phyloP scores from a whole-genome alignment of 2,113 vertebrate species.

The Phrynocephalus versicolor region DNA sequence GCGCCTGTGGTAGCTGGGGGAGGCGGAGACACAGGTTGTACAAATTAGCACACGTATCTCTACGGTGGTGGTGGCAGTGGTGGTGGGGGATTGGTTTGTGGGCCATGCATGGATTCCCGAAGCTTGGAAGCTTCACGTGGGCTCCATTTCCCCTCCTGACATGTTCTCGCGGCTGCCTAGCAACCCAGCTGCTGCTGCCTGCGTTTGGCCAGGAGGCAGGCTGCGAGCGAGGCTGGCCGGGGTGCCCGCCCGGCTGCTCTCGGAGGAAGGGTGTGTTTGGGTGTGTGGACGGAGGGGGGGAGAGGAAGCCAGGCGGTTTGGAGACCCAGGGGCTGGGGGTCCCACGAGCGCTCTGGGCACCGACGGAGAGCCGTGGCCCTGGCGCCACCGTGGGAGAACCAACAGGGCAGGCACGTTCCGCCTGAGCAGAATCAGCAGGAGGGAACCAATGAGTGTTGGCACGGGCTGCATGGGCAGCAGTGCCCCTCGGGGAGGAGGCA shows the following conservation, averaged over 20 bases:
- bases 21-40: not conserved
- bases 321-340: not conserved
- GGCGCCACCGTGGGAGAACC: too few relatives aligned
- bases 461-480: too few relatives aligned
- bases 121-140: conserved; percentile 5
- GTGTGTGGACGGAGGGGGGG: not conserved
- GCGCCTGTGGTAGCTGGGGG: too few relatives aligned
- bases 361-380: too few relatives aligned
- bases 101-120: not conserved
- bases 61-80: not conserved
- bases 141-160: conserved; percentile 15
- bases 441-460: too few relatives aligned
- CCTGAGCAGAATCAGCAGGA: too few relatives aligned
- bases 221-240: not conserved
- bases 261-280: not conserved
- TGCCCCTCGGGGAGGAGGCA: not conserved
- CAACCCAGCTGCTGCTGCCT: conserved; percentile 41
- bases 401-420: not conserved
- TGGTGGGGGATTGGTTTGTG: not conserved
- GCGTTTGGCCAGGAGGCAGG: not conserved
- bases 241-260: not conserved
- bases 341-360: not conserved
- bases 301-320: not conserved
- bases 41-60: not conserved
- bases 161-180: conserved; percentile 32